phyloP scores from a whole-genome alignment of 2,888 invertebrate species.

The Gerris lacustris region DNA sequence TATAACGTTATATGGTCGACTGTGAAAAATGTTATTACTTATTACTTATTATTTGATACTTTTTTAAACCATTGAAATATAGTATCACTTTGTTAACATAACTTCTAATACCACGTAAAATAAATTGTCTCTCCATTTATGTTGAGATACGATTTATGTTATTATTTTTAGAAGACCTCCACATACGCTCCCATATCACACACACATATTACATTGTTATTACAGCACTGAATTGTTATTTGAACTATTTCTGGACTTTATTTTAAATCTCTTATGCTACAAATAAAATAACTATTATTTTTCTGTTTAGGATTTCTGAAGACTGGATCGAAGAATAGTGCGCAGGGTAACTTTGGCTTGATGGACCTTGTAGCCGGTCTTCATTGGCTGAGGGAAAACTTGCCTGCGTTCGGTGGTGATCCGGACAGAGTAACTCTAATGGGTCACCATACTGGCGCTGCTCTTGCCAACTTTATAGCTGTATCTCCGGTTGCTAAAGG shows the following conservation, averaged over 20 bases:
- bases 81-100: no score
- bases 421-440: slow-evolving; percentile 82
- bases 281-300: not conserved
- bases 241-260: not conserved
- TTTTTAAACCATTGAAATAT: no score
- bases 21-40: no score
- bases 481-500: slow-evolving; percentile 92
- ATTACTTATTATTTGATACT: no score
- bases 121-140: no score
- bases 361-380: slow-evolving; percentile 90
- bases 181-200: no score
- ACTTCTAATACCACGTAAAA: no score
- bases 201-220: not conserved
- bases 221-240: not conserved
- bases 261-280: not conserved
- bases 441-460: slow-evolving; percentile 94
- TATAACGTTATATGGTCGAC: no score
- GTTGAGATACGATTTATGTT: no score
- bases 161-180: no score
- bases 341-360: slow-evolving; percentile 81
- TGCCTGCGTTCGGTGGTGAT: slow-evolving; percentile 91
- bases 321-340: slow-evolving; percentile 76
- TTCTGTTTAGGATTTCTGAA: slow-evolving; percentile 61
- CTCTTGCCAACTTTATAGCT: slow-evolving; percentile 87
- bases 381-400: slow-evolving; percentile 91